Base-by-base conservation (phyloP, 2,888 invertebrate genomes). In the Metacarcinus magister region DNA sequence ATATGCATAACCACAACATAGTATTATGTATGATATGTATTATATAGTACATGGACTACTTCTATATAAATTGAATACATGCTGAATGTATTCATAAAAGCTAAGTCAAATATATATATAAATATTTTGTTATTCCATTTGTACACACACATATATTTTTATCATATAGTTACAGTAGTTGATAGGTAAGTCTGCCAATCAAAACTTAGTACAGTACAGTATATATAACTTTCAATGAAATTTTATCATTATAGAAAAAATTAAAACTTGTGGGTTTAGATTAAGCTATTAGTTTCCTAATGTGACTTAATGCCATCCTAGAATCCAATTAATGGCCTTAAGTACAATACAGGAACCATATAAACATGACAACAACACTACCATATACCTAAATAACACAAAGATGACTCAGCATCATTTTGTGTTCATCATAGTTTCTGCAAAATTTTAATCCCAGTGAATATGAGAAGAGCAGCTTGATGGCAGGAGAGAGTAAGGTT, bases 41-140 rank as follows among this genome's bases (percentile, higher is more conserved):
- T 13, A 87, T 87, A 87, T 3, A 87, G 2, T 87, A 32, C 0
- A 87, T 16, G 39, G n/a, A 39, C 2, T 87, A 39, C 10, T 39
- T 87, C 16, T n/a, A 87, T 87, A 39, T 8, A 87, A 19, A 39
- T 87, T 39, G 10, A 16, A 13, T 87, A 87, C 28, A 32, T 39
- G 16, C 16, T 13, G 39, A 10, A 87, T 87, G 13, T 16, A 87
- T 87, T 87, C 87, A 87, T 28, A 39, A 87, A 87, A 10, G 87
- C 39, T 87, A n/a, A 87, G 39, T 87, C 39, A 87, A n/a, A 87
- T 87, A 87, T 16, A 87, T 54, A 48, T 48, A 67, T 67, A 82
- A 39, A 87, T 87, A 87, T 87, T 87, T 87, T 87, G 87, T 87
- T 87, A 87, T n/a, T 39, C 87, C 39, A 39, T 16, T 87, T 87